Conservation (phyloP, 2,113 vertebrate species). For the Barnardius zonarius region DNA sequence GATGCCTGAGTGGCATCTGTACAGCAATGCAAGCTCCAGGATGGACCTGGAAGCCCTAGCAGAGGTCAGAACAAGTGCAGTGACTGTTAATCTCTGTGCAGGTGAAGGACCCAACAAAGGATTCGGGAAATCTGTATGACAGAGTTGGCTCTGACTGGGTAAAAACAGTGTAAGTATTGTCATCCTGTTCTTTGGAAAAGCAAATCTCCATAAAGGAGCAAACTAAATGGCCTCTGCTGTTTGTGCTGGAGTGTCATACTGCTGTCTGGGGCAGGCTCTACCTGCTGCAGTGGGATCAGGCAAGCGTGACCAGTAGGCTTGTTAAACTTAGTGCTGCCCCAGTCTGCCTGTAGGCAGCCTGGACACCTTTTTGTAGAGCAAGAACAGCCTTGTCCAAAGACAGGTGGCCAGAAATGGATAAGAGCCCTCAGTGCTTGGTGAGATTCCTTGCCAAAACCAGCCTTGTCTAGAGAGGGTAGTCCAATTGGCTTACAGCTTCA, state of each 20-base stretch:
- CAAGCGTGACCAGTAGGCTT: background rate
- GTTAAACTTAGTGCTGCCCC: background rate
- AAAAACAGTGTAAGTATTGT: constrained; percentile 78
- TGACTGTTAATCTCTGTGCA: constrained; percentile 49
- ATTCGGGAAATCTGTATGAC: background rate
- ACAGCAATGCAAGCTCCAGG: background rate
- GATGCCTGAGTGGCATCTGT: background rate
- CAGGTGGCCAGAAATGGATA: background rate
- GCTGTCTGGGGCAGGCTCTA: background rate
- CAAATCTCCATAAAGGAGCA: background rate
- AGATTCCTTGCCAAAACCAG: background rate
- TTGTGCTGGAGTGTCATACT: background rate
- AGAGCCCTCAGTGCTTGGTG: background rate
- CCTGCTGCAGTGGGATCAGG: background rate
- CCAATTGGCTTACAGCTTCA: background rate
- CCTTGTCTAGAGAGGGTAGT: background rate
- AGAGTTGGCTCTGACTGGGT: constrained; percentile 67
- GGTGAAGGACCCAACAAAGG: constrained; percentile 62
- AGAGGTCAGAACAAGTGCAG: background rate
- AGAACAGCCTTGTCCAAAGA: background rate
- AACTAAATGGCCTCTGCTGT: background rate
- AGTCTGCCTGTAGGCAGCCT: background rate
- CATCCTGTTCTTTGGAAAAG: background rate
- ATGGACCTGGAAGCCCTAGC: background rate
- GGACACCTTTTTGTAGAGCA: background rate